These are phyloP conservation scores for Argyra leucocephala DNA, from an alignment of 2,888 invertebrate genomes.

Conservation along the genomic window DNA sequence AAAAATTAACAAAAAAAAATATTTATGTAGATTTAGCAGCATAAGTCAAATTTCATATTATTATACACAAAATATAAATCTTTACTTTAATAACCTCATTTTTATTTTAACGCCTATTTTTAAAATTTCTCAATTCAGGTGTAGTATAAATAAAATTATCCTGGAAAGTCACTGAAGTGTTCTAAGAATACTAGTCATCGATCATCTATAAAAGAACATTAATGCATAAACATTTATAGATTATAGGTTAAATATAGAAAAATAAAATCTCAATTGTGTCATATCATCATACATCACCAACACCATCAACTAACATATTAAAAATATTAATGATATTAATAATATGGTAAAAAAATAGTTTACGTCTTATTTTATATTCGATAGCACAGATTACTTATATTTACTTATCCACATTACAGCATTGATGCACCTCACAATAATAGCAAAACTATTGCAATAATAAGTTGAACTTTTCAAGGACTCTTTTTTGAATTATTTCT, in stretches of 20 bases:
- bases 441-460: too few relatives aligned
- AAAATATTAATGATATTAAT: not conserved
- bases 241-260: too few relatives aligned
- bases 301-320: not conserved
- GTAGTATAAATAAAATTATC: conserved; percentile 2
- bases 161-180: conserved; percentile 2
- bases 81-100: not conserved
- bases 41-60: not conserved
- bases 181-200: not conserved
- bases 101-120: not conserved
- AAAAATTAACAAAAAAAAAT: too few relatives aligned
- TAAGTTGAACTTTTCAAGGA: too few relatives aligned
- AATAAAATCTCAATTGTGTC: not conserved
- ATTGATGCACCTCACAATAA: too few relatives aligned
- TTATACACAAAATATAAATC: not conserved
- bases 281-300: not conserved
- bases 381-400: too few relatives aligned
- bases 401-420: too few relatives aligned
- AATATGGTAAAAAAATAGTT: not conserved
- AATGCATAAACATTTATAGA: not conserved
- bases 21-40: too few relatives aligned
- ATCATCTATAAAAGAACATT: not conserved
- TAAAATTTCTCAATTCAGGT: not conserved
- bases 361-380: too few relatives aligned
- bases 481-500: too few relatives aligned